phyloP scores from a whole-genome alignment of 23 tunicate species.

The Trididemnum miniatum region DNA sequence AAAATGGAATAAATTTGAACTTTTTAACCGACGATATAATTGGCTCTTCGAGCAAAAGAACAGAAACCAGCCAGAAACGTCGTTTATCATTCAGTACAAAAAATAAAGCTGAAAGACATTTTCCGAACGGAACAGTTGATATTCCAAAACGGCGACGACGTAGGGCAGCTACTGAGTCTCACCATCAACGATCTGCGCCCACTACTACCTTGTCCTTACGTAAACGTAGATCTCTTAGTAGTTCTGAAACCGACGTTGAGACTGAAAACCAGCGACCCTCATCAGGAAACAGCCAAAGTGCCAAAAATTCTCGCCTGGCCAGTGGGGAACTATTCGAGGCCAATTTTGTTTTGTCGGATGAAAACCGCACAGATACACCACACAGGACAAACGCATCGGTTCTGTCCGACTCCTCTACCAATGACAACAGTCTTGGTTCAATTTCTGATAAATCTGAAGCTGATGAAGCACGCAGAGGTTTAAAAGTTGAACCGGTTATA shows the following conservation, averaged over 20 bases:
- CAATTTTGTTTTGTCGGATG: slow-evolving; percentile 5
- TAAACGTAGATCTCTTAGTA: background rate
- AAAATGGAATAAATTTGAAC: background rate
- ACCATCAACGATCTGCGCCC: background rate
- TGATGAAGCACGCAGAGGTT: background rate
- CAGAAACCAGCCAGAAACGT: background rate
- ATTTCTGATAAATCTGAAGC: background rate
- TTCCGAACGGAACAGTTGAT: background rate
- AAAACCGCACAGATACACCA: background rate
- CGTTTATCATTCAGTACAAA: background rate
- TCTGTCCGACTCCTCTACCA: background rate
- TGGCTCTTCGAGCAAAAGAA: background rate
- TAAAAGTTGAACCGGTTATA: background rate
- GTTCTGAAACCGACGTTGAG: slow-evolving; percentile 3
- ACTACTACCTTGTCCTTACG: background rate
- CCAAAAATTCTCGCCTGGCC: background rate
- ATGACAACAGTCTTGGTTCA: background rate
- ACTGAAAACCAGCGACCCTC: slow-evolving; percentile 9
- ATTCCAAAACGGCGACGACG: background rate
- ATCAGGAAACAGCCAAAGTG: background rate
- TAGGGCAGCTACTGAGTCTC: background rate
- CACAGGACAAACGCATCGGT: background rate
- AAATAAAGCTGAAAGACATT: background rate
- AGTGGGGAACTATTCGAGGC: slow-evolving; percentile 2
- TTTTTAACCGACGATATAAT: background rate